Base-by-base conservation (phyloP, 1,140 invertebrate species). In the Chelonus insularis region DNA sequence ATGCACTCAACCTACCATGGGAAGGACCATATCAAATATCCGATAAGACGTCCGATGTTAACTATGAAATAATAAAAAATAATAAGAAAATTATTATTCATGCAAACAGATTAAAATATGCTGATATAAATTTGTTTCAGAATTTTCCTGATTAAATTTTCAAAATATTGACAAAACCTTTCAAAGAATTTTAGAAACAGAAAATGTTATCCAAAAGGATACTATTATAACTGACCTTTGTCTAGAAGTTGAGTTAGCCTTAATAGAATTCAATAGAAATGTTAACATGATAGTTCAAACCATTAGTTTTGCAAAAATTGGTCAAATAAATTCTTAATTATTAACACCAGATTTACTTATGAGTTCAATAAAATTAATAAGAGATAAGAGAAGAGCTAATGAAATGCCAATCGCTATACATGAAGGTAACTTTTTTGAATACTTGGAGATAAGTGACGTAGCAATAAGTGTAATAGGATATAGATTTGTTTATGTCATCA, bases 231-330 rank as follows among this genome's bases (percentile, higher is more conserved):
- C 47, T 0, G 57, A 60, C 50, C 50, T 50, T 25, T 60, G 57
- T 60, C 25, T 60, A 23, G 57, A 60, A 51, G 16, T 60, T n/a
- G 57, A 60, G 51, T 25, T 60, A 11, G 47, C 45, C 16, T 60
- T 60, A 20, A 25, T 29, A 8, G 57, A 21, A 8, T 43, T 60
- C 7, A 23, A 41, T 8, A 50, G 18, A 14, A 51, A 51, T 43
- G 21, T 60, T 11, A 9, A 23, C 8, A 60, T 60, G 8, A 36
- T 60, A 11, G 51, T 23, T 25, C 16, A 52, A 39, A 36, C 57
- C 7, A 29, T 51, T 5, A 39, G n/a, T 11, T 36, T 60, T 29
- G 45, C 57, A 50, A 51, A 60, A 51, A 9, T 16, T 1, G 1
- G 57, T 32, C 57, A 51, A 51, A 60, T 41, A 7, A 39, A 51